Evolutionary conservation across 2,797 vertebrate species (phyloP).

Genomic region (Syncerus caffer): DNA sequence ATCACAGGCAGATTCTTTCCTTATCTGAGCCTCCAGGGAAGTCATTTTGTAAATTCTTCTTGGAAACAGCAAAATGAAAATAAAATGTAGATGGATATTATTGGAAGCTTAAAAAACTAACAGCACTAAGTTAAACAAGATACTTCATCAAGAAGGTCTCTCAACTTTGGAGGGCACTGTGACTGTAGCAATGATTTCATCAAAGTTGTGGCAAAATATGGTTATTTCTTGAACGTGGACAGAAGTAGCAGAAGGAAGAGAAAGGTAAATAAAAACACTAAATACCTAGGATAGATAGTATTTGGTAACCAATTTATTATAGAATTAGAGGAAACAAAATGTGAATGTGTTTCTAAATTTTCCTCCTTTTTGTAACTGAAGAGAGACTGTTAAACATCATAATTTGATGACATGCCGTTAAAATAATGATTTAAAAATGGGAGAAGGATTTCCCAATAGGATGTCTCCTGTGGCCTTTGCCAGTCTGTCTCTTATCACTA

Average conservation of each 20-base stretch:
- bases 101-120: not conserved
- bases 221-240: not conserved
- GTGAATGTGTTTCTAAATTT: not conserved
- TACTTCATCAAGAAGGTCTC: not conserved
- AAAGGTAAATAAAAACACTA: not conserved
- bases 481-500: not conserved
- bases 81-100: not conserved
- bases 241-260: not conserved
- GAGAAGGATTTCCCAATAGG: not conserved
- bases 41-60: not conserved
- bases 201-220: not conserved
- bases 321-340: not conserved
- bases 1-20: not conserved
- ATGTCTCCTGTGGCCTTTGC: not conserved
- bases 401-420: not conserved
- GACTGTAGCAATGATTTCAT: not conserved
- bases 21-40: not conserved
- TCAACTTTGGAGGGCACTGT: not conserved
- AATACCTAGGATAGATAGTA: not conserved
- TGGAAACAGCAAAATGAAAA: not conserved
- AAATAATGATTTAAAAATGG: not conserved
- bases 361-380: not conserved
- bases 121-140: not conserved
- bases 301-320: not conserved
- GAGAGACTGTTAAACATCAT: not conserved